phyloP scores from a whole-genome alignment of 2,888 invertebrate genomes.

The Druceiella hillmani region DNA sequence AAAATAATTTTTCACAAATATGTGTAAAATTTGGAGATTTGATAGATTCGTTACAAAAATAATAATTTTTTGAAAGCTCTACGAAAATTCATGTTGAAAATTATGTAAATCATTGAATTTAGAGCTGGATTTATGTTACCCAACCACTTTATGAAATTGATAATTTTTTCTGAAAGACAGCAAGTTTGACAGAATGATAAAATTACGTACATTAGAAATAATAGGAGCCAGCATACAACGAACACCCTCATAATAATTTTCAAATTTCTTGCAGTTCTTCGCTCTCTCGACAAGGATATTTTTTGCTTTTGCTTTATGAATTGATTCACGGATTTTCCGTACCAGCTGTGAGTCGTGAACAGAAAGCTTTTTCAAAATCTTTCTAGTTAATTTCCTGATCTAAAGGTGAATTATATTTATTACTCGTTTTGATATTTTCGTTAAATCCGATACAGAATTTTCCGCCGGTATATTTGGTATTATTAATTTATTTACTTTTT shows the following conservation, averaged over 20 bases:
- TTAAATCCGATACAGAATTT: not conserved
- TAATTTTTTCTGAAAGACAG: conserved; percentile 60
- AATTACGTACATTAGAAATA: conserved; percentile 84
- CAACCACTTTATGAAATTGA: conserved; percentile 77
- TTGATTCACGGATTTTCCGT: conserved; percentile 58
- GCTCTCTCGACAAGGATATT: conserved; percentile 78
- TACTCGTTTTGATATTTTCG: not conserved
- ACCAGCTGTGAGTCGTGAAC: no score
- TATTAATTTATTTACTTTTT: no score
- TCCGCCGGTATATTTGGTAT: not conserved
- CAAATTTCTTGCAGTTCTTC: conserved; percentile 78
- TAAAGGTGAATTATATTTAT: not conserved
- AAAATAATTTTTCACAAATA: no score
- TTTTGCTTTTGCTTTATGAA: conserved; percentile 72
- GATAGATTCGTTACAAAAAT: no score
- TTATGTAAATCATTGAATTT: conserved; percentile 83
- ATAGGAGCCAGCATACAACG: conserved; percentile 87
- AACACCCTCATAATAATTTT: conserved; percentile 91
- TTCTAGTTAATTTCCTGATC: not conserved
- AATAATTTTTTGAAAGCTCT: conserved; percentile 65
- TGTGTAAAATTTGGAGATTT: no score
- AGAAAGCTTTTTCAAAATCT: not conserved
- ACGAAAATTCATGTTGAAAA: conserved; percentile 79
- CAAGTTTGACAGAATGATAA: conserved; percentile 69
- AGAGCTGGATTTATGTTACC: conserved; percentile 79